Base-by-base conservation (phyloP, 1,140 invertebrate species). In the Schlechtendalia chinensis region DNA sequence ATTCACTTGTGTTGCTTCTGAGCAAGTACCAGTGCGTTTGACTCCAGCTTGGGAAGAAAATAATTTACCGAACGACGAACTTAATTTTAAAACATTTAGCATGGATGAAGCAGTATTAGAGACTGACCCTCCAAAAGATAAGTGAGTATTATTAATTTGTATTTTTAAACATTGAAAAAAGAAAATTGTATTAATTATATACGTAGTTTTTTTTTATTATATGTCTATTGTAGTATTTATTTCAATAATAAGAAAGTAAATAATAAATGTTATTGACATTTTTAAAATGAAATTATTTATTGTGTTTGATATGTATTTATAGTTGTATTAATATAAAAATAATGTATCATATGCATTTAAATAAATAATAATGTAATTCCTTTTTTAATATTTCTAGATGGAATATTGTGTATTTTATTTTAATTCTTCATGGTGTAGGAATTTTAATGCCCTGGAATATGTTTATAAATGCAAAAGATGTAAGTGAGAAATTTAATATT, bases 371-470 rank as follows among this genome's bases (percentile, higher is more conserved):
- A 67, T 50, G 24, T 71, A 16, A 5, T 45, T 72, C 24, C 81
- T 63, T 83, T 83, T 81, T 82, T 85, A 82, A 39, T 83, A 83
- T 81, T 86, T 87, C 56, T 85, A 91, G 91, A 87, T 92, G 89
- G 84, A 91, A 91, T 84, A 85, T 98, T 29, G 94, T 98, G 14
- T 98, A 94, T 86, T 87, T 97, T 5, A 97, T 96, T 65, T 90
- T 99, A 84, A 83, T 98, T 74, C 87, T 99, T 50, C 97, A 99
- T 87, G 98, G 98, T n/a, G 89, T 99, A 82, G 97, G 97, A 16
- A 93, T 92, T 0, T 88, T 99, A 50, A 96, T 97, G 88, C 96
- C 97, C 19, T 99, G 97, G 97, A 99, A 99, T 86, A 98, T 98
- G 96, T 98, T 99, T 85, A 98, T 99, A 83, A 99, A 94, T 77